A percentile compares a stretch with the other conserved stretches of the same genome.
Conservation (phyloP, 2,113 vertebrate species). For the Centropristis striata region DNA sequence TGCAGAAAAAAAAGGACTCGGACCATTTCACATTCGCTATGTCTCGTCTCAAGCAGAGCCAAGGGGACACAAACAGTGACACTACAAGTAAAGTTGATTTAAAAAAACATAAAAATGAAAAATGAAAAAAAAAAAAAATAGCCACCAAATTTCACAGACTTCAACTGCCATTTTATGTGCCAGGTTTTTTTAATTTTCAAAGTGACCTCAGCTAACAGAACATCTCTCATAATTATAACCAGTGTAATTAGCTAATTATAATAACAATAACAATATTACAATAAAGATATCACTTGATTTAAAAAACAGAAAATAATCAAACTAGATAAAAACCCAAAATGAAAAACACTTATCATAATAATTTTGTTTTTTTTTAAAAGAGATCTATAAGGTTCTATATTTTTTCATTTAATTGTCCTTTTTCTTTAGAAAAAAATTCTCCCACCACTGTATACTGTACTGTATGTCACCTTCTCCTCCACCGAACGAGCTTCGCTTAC, state of each 20-base stretch:
- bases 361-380: constrained; percentile 83
- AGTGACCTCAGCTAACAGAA: constrained; percentile 88
- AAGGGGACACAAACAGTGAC: constrained; percentile 63
- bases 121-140: constrained; percentile 29
- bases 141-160: constrained; percentile 75
- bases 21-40: constrained; percentile 63
- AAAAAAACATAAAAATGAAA: too few relatives aligned
- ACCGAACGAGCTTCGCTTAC: constrained; percentile 77
- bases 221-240: constrained; percentile 86
- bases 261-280: constrained; percentile 91
- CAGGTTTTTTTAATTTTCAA: constrained; percentile 84
- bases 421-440: constrained; percentile 76
- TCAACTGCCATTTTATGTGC: constrained; percentile 82
- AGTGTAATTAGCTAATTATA: constrained; percentile 88
- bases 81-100: constrained; percentile 50
- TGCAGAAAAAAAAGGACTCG: constrained; percentile 60
- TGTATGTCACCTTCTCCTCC: constrained; percentile 61
- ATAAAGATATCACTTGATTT: constrained; percentile 87
- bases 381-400: constrained; percentile 86
- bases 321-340: constrained; percentile 86
- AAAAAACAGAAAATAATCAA: constrained; percentile 78
- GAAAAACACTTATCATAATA: constrained; percentile 85
- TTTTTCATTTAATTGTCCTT: constrained; percentile 82
- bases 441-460: constrained; percentile 59
- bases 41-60: constrained; percentile 66